These are phyloP conservation scores for Mobula hypostoma DNA, from an alignment of 2,113 vertebrate species.

Conservation along the genomic window DNA sequence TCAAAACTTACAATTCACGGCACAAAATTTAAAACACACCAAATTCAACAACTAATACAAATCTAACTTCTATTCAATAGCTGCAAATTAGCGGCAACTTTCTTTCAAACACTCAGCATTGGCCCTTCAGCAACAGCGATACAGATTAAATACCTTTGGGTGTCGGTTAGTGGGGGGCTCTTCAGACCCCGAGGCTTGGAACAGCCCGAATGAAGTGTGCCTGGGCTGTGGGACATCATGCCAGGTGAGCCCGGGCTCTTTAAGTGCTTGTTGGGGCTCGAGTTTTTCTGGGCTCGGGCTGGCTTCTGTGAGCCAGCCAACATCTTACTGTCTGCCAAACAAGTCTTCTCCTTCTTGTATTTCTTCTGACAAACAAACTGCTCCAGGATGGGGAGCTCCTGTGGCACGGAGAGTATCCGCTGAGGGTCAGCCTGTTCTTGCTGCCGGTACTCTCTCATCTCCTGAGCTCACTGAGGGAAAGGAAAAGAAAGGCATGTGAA, in stretches of 20 bases:
- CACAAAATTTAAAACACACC: background rate
- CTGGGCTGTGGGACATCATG: conserved; percentile 25
- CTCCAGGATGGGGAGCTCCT: conserved; percentile 23
- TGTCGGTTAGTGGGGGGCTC: conserved; percentile 4
- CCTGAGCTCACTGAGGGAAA: conserved; percentile 34
- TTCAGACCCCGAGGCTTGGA: conserved; percentile 16
- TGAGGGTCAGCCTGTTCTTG: conserved; percentile 20
- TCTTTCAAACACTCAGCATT: background rate
- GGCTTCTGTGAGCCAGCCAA: conserved; percentile 21
- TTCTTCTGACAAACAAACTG: conserved; percentile 34
- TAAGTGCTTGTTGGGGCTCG: conserved; percentile 36
- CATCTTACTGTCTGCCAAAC: conserved; percentile 21
- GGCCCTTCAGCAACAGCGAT: background rate
- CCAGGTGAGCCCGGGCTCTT: conserved; percentile 19
- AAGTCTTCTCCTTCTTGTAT: conserved; percentile 16
- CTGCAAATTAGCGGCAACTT: background rate
- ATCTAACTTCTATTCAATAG: background rate
- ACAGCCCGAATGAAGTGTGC: background rate
- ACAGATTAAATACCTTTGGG: background rate
- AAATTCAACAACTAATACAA: background rate
- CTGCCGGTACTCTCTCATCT: conserved; percentile 36
- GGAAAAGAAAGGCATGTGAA: background rate
- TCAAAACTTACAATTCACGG: background rate
- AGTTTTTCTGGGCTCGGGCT: background rate
- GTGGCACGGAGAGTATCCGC: background rate